Evolutionary conservation across 1,140 invertebrate genomes (phyloP).

Genomic region (Musca domestica): DNA sequence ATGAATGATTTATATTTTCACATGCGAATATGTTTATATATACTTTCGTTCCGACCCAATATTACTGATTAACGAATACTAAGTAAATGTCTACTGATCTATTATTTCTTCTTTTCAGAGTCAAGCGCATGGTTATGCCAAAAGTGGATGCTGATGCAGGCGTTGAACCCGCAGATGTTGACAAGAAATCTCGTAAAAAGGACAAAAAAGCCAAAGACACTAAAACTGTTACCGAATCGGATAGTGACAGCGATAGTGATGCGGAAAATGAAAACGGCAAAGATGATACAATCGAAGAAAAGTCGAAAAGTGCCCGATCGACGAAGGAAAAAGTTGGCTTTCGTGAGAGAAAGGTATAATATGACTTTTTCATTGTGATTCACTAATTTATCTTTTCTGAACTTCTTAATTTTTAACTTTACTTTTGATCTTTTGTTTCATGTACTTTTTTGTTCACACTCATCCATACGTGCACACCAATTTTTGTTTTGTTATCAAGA

Average conservation of each 20-base stretch:
- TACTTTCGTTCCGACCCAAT: too few relatives aligned
- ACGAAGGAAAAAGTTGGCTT: slow-evolving; percentile 87
- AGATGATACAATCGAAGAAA: slow-evolving; percentile 59
- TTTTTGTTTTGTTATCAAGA: slow-evolving; percentile 60
- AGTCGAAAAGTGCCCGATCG: slow-evolving; percentile 56
- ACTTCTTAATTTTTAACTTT: slow-evolving; percentile 12
- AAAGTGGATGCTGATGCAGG: slow-evolving; percentile 50
- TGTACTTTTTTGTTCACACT: slow-evolving; percentile 31
- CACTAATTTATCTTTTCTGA: slow-evolving; percentile 25
- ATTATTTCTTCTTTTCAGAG: too few relatives aligned
- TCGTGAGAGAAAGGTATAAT: slow-evolving; percentile 81
- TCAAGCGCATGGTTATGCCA: slow-evolving; percentile 47
- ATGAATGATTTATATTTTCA: too few relatives aligned
- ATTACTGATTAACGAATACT: too few relatives aligned
- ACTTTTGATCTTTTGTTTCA: slow-evolving; percentile 34
- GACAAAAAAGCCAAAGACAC: slow-evolving; percentile 34
- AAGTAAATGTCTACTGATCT: too few relatives aligned
- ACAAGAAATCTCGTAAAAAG: slow-evolving; percentile 46
- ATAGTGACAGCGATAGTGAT: slow-evolving; percentile 38
- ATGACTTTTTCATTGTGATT: slow-evolving; percentile 19
- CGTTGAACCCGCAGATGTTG: slow-evolving; percentile 36
- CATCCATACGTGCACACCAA: slow-evolving; percentile 25
- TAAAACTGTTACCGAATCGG: slow-evolving; percentile 22
- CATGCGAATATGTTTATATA: too few relatives aligned
- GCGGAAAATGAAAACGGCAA: slow-evolving; percentile 55